Percentiles rank a stretch among this genome's conserved stretches.
These are phyloP conservation scores for Turritopsis rubra DNA, from an alignment of 30 jellyfish, hydroid and myxozoan species.

Conservation along the genomic window DNA sequence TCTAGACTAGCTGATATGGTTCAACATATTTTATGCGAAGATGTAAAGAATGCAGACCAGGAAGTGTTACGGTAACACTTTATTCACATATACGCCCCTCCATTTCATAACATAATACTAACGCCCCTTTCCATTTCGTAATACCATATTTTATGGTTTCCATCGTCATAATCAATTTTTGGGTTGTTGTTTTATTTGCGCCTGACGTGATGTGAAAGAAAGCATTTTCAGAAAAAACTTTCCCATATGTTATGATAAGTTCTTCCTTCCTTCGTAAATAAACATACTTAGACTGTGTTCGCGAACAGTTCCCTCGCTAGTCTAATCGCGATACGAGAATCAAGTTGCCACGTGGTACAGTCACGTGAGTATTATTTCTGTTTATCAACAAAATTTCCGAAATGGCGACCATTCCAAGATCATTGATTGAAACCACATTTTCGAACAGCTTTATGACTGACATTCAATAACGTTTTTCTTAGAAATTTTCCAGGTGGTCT, in stretches of 20 bases:
- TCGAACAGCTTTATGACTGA: too few species aligned
- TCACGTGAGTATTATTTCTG: too few species aligned
- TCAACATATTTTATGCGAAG: constrained; percentile 11
- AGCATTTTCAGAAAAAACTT: not conserved
- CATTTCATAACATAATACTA: not conserved
- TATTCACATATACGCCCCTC: not conserved
- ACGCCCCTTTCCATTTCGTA: too few species aligned
- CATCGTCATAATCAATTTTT: not conserved
- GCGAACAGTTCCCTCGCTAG: too few species aligned
- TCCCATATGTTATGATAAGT: not conserved
- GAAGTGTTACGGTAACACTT: not conserved
- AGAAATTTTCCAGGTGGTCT: constrained; percentile 17
- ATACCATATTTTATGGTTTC: too few species aligned
- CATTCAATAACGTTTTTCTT: not conserved
- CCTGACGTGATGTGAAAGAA: not conserved
- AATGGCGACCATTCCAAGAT: too few species aligned
- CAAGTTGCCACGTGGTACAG: too few species aligned
- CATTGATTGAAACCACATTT: too few species aligned
- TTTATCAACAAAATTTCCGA: too few species aligned
- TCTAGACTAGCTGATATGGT: constrained; percentile 12
- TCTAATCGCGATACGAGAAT: too few species aligned
- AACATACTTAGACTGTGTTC: too few species aligned
- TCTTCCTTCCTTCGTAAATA: too few species aligned
- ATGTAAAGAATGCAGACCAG: constrained; percentile 12
- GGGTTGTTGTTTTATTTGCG: not conserved